A percentile compares a stretch with the other conserved stretches of the same genome.
These are phyloP conservation scores for Ptilonorhynchus violaceus DNA, from an alignment of 2,113 vertebrate genomes.

Conservation along the genomic window DNA sequence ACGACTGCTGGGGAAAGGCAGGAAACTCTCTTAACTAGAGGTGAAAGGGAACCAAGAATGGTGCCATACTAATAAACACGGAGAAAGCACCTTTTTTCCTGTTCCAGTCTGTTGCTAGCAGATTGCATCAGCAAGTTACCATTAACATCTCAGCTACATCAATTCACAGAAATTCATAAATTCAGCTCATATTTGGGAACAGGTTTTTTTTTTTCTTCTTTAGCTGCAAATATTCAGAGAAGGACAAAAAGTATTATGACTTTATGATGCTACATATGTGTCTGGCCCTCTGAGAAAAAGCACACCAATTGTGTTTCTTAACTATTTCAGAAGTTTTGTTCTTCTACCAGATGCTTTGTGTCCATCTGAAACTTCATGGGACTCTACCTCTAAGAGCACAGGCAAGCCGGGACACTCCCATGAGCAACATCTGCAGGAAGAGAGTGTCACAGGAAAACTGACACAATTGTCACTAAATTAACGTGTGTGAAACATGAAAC, in stretches of 20 bases:
- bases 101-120: background rate
- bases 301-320: background rate
- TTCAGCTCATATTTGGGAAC: background rate
- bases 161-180: background rate
- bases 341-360: background rate
- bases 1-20: rapidly evolving
- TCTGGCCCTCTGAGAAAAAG: background rate
- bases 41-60: background rate
- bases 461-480: background rate
- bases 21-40: background rate
- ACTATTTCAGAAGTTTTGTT: background rate
- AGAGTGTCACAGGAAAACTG: background rate
- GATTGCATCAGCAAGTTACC: constrained; percentile 19
- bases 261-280: background rate
- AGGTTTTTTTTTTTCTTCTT: background rate
- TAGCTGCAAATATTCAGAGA: background rate
- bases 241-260: background rate
- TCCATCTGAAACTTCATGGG: background rate
- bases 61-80: background rate
- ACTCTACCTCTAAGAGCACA: background rate
- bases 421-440: constrained; percentile 14
- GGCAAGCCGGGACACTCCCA: background rate
- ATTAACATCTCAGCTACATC: background rate
- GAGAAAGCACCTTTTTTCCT: background rate
- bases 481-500: background rate